Percentiles rank a stretch among this genome's conserved stretches.
Evolutionary conservation across 1,140 invertebrate genomes (phyloP).

Genomic region (Anadara kagoshimensis): DNA sequence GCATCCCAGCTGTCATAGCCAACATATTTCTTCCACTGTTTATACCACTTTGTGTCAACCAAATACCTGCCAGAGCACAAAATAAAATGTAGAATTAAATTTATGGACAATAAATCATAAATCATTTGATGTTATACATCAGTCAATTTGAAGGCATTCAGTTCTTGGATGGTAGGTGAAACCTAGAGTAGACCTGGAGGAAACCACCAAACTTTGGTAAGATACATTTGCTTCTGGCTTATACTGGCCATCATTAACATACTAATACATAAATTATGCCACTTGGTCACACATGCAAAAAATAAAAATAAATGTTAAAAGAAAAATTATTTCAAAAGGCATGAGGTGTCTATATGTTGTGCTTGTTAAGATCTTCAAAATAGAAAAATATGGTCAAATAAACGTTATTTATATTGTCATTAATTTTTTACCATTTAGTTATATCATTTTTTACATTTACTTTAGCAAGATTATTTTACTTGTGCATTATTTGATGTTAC

Average conservation of each 20-base stretch:
- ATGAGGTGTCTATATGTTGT: no score
- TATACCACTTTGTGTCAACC: slow-evolving; percentile 75
- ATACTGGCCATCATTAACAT: not conserved
- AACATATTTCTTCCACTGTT: slow-evolving; percentile 76
- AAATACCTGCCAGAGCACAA: slow-evolving; percentile 72
- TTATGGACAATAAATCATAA: not conserved
- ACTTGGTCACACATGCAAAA: no score
- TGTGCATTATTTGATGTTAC: no score
- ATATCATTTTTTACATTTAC: no score
- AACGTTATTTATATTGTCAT: no score
- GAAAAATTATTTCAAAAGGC: no score
- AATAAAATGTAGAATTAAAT: slow-evolving; percentile 1
- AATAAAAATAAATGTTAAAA: no score
- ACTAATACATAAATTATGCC: no score
- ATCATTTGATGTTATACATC: not conserved
- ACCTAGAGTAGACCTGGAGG: not conserved
- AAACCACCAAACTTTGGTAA: not conserved
- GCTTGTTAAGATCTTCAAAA: no score
- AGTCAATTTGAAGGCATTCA: not conserved
- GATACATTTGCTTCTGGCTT: not conserved
- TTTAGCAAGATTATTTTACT: no score
- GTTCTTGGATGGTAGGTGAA: not conserved
- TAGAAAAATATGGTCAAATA: no score
- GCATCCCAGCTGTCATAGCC: slow-evolving; percentile 74
- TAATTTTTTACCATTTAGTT: no score